Conservation (phyloP, 2,797 vertebrate genomes). For the Chromobotia macracanthus region DNA sequence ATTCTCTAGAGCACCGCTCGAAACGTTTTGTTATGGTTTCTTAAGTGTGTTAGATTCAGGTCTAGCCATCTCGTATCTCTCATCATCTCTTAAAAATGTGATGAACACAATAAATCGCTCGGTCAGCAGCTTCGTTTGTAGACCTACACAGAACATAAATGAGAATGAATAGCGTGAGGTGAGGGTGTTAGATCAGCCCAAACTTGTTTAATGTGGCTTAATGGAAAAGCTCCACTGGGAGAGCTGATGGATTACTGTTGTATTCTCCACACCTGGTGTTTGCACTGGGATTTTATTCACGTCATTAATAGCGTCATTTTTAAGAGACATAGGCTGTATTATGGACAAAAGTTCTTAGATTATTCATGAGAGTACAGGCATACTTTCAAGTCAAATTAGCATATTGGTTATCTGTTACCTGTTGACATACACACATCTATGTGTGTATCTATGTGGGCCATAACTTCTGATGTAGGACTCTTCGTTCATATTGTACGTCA, state of each 20-base stretch:
- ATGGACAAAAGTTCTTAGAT: not conserved
- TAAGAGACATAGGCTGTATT: not conserved
- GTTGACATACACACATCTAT: too few species aligned
- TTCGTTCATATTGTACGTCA: too few species aligned
- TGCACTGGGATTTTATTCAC: slow-evolving; percentile 2
- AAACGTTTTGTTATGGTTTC: not conserved
- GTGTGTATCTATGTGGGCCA: too few species aligned
- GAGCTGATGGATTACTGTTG: slow-evolving; percentile 36
- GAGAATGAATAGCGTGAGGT: slow-evolving; percentile 73
- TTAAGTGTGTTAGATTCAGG: not conserved
- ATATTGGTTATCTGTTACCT: too few species aligned
- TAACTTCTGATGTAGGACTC: too few species aligned
- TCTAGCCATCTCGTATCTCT: slow-evolving; percentile 69
- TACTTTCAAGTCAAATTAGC: too few species aligned
- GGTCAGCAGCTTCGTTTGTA: slow-evolving; percentile 76
- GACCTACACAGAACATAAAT: slow-evolving; percentile 72
- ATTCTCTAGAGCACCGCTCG: not conserved
- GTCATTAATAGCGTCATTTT: slow-evolving; percentile 3
- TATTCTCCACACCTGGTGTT: slow-evolving; percentile 4
- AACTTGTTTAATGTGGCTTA: slow-evolving; percentile 46
- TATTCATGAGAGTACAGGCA: too few species aligned
- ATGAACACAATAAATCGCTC: slow-evolving; percentile 76
- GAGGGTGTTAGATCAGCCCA: slow-evolving; percentile 62
- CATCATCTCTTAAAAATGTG: slow-evolving; percentile 74
- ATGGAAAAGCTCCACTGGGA: slow-evolving; percentile 32